Base-by-base conservation (phyloP, 2,888 invertebrate genomes). In the Tenthredo mesomela region DNA sequence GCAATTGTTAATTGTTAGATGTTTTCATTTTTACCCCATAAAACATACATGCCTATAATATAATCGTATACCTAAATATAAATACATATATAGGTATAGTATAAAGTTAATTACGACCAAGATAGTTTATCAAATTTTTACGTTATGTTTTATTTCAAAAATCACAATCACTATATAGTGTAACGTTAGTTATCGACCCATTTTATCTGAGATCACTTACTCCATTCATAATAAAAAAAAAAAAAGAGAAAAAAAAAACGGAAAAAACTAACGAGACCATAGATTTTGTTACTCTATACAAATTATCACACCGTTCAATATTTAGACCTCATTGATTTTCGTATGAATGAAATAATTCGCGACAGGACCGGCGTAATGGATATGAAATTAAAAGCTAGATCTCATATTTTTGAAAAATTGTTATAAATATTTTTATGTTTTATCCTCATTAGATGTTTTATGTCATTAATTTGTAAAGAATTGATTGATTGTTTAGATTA, bases 1-100 rank as follows among this genome's bases (percentile, higher is more conserved):
- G 78, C 67, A 77, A 78, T 37, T 77, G 84, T 54, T 50, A 77
- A 78, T 37, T 77, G 84, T 54, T 50, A 25, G 47, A 29, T 75
- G 18, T 75, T 75, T 54, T 77, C 9, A 0, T 29, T 77, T 77
- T 54, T 50, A 12, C 0, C 47, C 6, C 67, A 12, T 15, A 18
- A 33, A 29, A 29, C 58, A 33, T 37, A 18, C 33, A 67, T 67
- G 29, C 33, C 67, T 67, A 33, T 33, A 33, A 25, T 21, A 21
- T 61, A 21, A 61, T 61, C 61, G 25, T 61, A 61, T 25, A 61
- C 61, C 12, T 25, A 61, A 25, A 61, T 25, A 61, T 61, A 61
- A 61, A 61, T 61, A 61, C 25, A 61, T 61, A 61, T 61, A 10
- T 12, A 25, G 12, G 12, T 61, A 61, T 61, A 61, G 29, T 37